Evolutionary conservation across 2,113 vertebrate species (phyloP), one percentile per base, ranked within the genome.

Genomic region (Tyrannus savana): DNA sequence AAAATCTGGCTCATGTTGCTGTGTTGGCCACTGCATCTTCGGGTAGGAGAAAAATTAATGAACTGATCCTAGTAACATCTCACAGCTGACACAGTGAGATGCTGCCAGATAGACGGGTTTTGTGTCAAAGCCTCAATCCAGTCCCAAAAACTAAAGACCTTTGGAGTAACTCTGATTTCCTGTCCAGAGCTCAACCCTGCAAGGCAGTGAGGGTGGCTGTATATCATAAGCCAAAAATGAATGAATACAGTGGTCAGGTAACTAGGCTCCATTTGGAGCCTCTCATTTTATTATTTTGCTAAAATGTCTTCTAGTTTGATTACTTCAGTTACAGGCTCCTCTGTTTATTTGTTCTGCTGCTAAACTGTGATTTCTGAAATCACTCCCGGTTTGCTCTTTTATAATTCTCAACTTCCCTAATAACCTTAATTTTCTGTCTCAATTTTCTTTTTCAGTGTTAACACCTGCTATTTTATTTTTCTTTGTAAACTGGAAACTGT

Each of bases 321-420:
- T 44, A 52, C 50, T 83, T 82, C 56, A 80, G 41, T 84, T 42
- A 82, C 19, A 84, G 39, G 33, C 56, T 90, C 67, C 37, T 89
- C 85, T 94, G 80, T 94, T 96, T 89, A 82, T 95, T 76, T 97
- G 67, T 41, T 93, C 37, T 96, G 62, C 74, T 91, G 85, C 84
- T 95, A 94, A 95, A 76, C 79, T 39, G 41, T 91, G 82, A 92
- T 95, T 93, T 89, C 84, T 62, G 69, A 89, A 93, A 94, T 89
- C 76, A 66, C 25, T 95, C 87, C 80, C 50, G 22, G 44, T 86
- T 93, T 91, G 47, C 31, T 24, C 64, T 85, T 85, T 92, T 91
- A 83, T 94, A 92, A 94, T 63, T 73, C 71, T 95, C 44, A 87
- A 41, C 64, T 94, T 94, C 69, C 50, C 42, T 82, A 94, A 91